Evolutionary conservation across 1,140 invertebrate species (phyloP).

Genomic region (Sitodiplosis mosellana): DNA sequence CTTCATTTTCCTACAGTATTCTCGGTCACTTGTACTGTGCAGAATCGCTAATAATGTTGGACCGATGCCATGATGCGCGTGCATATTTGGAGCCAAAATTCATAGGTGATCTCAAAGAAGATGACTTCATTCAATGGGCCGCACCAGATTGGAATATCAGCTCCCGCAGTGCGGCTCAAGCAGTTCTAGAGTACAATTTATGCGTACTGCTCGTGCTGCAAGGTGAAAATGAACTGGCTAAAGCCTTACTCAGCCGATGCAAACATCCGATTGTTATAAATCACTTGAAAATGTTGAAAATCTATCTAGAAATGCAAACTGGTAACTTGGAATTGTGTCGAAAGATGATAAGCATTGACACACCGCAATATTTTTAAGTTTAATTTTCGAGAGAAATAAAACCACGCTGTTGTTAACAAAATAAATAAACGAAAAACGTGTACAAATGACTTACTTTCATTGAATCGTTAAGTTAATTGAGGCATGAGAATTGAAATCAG

Average conservation of each 20-base stretch:
- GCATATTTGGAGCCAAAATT: conserved; percentile 65
- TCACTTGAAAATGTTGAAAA: conserved; percentile 48
- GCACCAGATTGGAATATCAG: conserved; percentile 44
- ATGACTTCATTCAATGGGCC: conserved; percentile 13
- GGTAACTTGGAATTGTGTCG: conserved; percentile 26
- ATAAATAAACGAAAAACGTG: too few relatives aligned
- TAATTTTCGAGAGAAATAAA: too few relatives aligned
- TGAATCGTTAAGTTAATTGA: too few relatives aligned
- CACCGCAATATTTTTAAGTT: conserved; percentile 1
- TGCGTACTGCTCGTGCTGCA: conserved; percentile 56
- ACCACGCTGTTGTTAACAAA: too few relatives aligned
- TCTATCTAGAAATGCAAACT: conserved; percentile 53
- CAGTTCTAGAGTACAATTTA: conserved; percentile 60
- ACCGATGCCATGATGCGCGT: conserved; percentile 67
- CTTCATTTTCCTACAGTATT: conserved; percentile 37
- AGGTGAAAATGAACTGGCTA: conserved; percentile 57
- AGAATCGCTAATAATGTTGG: conserved; percentile 69
- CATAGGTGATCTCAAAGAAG: conserved; percentile 33
- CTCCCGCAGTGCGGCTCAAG: conserved; percentile 40
- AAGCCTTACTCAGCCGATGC: conserved; percentile 40
- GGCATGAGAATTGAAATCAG: too few relatives aligned
- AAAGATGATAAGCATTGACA: conserved; percentile 1
- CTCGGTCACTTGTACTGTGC: conserved; percentile 76
- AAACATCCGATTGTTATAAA: conserved; percentile 36
- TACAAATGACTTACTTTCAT: too few relatives aligned